Evolutionary conservation across 2,797 vertebrate genomes (phyloP).

Genomic region (Dicrostonyx torquatus): DNA sequence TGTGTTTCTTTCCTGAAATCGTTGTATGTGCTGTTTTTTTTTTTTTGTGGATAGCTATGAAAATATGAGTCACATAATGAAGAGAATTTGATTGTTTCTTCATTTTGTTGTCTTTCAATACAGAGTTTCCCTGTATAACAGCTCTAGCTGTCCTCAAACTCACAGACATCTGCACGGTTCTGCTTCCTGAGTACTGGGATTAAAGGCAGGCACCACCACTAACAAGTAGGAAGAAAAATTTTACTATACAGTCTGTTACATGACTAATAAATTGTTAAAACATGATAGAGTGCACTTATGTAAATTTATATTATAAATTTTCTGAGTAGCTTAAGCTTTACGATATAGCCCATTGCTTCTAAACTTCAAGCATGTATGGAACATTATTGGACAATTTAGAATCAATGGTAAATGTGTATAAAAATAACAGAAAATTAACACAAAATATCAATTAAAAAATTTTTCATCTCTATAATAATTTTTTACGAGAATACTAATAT

Average conservation of each 20-base stretch:
- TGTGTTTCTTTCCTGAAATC: neutral
- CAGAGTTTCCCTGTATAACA: too few relatives aligned
- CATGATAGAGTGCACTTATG: neutral
- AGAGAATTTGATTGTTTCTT: neutral
- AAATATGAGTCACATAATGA: neutral
- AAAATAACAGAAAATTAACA: neutral
- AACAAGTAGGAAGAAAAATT: neutral
- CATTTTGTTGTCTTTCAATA: too few relatives aligned
- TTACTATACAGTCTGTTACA: neutral
- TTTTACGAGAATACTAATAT: neutral
- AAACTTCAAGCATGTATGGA: neutral
- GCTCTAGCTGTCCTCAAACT: too few relatives aligned
- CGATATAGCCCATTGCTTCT: neutral
- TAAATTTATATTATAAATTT: neutral
- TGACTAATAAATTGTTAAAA: neutral
- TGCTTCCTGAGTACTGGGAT: too few relatives aligned
- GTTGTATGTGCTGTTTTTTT: neutral
- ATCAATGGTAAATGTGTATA: neutral
- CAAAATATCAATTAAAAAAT: neutral
- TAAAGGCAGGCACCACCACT: neutral
- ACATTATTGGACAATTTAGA: neutral
- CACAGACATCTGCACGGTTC: too few relatives aligned
- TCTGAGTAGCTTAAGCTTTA: neutral
- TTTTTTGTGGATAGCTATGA: neutral
- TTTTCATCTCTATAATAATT: neutral